phyloP scores from a whole-genome alignment of 2,888 invertebrate genomes.

The Diadegma fenestrale region DNA sequence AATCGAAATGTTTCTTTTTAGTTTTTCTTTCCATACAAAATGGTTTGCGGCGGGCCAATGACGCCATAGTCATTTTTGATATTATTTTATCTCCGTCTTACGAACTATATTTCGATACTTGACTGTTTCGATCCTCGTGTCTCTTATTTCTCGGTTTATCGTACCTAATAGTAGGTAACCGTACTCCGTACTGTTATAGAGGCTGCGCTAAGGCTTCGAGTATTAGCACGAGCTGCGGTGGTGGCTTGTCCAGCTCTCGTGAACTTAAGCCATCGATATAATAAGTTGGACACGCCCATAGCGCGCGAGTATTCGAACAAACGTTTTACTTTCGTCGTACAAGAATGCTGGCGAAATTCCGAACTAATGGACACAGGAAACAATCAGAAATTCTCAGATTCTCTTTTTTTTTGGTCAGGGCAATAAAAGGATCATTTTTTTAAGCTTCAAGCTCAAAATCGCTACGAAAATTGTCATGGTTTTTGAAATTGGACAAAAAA shows the following conservation, averaged over 20 bases:
- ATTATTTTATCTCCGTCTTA: no score
- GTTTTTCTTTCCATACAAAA: no score
- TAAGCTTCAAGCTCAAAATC: no score
- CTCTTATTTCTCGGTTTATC: slow-evolving; percentile 38
- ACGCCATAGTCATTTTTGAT: no score
- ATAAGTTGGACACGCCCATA: slow-evolving; percentile 55
- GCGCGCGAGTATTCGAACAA: slow-evolving; percentile 7
- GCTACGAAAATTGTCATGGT: no score
- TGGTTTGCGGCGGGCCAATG: no score
- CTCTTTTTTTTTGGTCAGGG: no score
- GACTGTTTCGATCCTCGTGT: slow-evolving; percentile 31
- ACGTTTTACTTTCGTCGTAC: slow-evolving; percentile 35
- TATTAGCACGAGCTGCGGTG: slow-evolving; percentile 43
- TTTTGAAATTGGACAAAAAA: no score
- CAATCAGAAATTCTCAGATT: neutral
- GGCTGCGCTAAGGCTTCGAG: slow-evolving; percentile 16
- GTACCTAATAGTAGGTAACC: slow-evolving; percentile 50
- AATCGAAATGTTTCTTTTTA: no score
- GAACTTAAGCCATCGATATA: slow-evolving; percentile 63
- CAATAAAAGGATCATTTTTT: no score
- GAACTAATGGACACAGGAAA: neutral
- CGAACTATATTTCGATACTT: slow-evolving; percentile 26
- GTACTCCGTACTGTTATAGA: slow-evolving; percentile 1
- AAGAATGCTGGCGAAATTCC: neutral
- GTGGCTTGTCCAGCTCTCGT: slow-evolving; percentile 33